These are phyloP conservation scores for Holacanthella duospinosa DNA, from an alignment of 2,888 invertebrate genomes.

Conservation along the genomic window DNA sequence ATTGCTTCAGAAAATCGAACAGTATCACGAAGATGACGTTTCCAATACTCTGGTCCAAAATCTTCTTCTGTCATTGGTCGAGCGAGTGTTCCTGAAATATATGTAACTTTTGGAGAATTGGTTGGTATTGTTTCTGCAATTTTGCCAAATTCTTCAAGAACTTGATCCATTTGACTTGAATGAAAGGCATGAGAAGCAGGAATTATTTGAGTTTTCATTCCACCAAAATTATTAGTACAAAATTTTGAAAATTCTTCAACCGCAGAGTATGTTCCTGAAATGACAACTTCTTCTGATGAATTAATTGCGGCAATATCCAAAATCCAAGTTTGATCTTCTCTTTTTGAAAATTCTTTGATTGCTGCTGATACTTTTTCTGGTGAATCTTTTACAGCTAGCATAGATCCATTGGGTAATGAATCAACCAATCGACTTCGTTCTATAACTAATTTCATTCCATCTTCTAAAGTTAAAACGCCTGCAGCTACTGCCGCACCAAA, in stretches of 20 bases:
- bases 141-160: not conserved
- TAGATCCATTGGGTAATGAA: not conserved
- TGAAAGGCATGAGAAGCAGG: conserved; percentile 17
- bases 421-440: conserved; percentile 9
- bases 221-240: conserved; percentile 8
- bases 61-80: not conserved
- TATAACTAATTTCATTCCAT: conserved; percentile 14
- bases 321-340: not conserved
- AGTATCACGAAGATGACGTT: conserved; percentile 20
- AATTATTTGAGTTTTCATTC: conserved; percentile 8
- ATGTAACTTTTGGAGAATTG: not conserved
- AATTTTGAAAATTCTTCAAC: conserved; percentile 3
- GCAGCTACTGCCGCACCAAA: conserved; percentile 19
- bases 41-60: conserved; percentile 20
- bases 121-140: not conserved
- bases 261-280: not conserved
- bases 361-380: not conserved
- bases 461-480: conserved; percentile 10
- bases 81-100: not conserved
- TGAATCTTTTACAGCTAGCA: conserved; percentile 11
- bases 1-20: conserved; percentile 24
- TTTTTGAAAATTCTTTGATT: not conserved
- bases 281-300: conserved; percentile 11
- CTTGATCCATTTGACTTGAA: conserved; percentile 9
- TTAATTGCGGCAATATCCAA: conserved; percentile 16